Base-by-base conservation (phyloP, 2,888 invertebrate species). In the Lepidochrysops patricia region DNA sequence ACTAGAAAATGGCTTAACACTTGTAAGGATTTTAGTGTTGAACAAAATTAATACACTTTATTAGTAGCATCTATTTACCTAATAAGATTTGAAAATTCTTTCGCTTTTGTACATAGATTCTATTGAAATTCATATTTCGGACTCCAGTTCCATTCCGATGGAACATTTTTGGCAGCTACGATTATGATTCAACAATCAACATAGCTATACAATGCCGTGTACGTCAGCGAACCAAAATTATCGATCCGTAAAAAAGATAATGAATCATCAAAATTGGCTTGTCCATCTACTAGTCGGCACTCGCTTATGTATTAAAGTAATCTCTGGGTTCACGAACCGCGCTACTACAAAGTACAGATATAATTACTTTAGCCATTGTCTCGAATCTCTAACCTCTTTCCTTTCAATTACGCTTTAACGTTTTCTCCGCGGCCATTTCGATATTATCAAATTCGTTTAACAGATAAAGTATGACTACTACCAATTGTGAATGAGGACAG, bases 221-320 rank as follows among this genome's bases (percentile, higher is more conserved):
- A 57, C 57, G 57, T 57, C 57, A 57, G 29, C 29, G 15, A 9
- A 29, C 57, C 57, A 57, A 57, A 57, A 29, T 19, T 27, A 13
- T 48, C 13, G 26, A 57, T 37, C 9, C 27, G 7, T 43, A 37
- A 25, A 43, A 43, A 27, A 25, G 43, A 57, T 43, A n/a, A 60
- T 57, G 29, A 35, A 52, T 54, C 54, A 54, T 29, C 27, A 19
- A 54, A 43, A 43, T 43, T 43, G 43, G 19, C 4, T 12, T 19
- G 43, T 19, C 43, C 19, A 23, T 43, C 12, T 43, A 43, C 43
- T 23, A 43, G 12, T 43, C 43, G 43, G 19, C 43, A 19, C 19
- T 43, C 4, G 43, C 23, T 19, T n/a, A 9, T 43, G 19, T 19
- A 29, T 29, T 29, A 29, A 29, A 29, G 29, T 15, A 43, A 43